Percentiles rank a stretch among this genome's conserved stretches.
phyloP scores from a whole-genome alignment of 1,140 invertebrate genomes.

The Stegodyphus dumicola region DNA sequence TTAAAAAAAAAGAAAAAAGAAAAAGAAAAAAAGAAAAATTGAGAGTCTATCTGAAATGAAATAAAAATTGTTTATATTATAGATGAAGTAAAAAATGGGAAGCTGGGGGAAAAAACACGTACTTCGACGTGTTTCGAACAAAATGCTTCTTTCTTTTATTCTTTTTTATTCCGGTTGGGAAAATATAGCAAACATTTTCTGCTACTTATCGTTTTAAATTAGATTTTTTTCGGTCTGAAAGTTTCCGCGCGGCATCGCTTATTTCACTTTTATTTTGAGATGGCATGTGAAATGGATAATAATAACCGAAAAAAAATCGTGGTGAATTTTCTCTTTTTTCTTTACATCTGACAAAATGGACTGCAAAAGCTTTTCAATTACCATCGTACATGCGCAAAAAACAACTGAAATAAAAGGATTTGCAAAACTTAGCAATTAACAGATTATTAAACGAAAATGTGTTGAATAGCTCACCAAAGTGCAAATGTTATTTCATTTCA shows the following conservation, averaged over 20 bases:
- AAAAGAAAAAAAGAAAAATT: not conserved
- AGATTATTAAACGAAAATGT: too few relatives aligned
- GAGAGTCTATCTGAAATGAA: not conserved
- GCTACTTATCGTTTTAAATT: conserved; percentile 33
- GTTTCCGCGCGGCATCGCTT: not conserved
- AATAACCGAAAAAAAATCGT: not conserved
- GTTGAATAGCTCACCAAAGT: too few relatives aligned
- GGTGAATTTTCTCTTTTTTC: not conserved
- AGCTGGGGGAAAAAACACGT: not conserved
- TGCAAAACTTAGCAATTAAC: too few relatives aligned
- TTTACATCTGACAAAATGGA: too few relatives aligned
- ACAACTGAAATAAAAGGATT: too few relatives aligned
- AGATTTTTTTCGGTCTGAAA: conserved; percentile 1
- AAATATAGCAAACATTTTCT: conserved; percentile 9
- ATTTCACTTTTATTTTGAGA: not conserved
- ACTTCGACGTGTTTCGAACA: conserved; percentile 1
- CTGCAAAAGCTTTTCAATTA: too few relatives aligned
- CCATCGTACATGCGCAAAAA: too few relatives aligned
- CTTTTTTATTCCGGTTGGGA: not conserved
- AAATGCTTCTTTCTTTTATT: too few relatives aligned
- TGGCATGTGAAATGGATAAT: not conserved
- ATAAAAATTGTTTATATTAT: too few relatives aligned
- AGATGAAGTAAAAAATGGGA: not conserved
- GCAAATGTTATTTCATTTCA: too few relatives aligned
- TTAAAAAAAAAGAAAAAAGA: too few relatives aligned